Percentiles rank a stretch among this genome's conserved stretches.
phyloP scores from a whole-genome alignment of 2,888 invertebrate genomes.

The Hymenopus coronatus region DNA sequence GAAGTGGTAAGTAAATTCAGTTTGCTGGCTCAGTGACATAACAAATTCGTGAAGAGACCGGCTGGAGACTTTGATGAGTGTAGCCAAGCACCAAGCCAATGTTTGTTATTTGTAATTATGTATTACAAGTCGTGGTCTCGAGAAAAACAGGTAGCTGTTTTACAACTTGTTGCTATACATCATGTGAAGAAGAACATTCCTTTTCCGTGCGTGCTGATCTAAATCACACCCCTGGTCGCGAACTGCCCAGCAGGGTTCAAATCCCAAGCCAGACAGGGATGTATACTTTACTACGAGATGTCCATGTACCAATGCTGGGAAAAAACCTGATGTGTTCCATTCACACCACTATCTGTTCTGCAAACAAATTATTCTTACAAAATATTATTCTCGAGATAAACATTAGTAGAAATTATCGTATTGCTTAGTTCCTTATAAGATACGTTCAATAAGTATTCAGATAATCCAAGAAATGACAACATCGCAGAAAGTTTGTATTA shows the following conservation, averaged over 20 bases:
- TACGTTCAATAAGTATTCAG: too few species aligned
- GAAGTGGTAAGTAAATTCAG: background rate
- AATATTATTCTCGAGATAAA: too few species aligned
- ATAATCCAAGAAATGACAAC: too few species aligned
- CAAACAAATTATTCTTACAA: too few species aligned
- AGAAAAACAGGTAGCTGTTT: slow-evolving; percentile 28
- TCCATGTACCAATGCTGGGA: too few species aligned
- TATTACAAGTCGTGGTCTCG: slow-evolving; percentile 2
- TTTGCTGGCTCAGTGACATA: slow-evolving; percentile 1
- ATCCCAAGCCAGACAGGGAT: background rate
- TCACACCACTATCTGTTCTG: too few species aligned
- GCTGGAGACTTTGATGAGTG: slow-evolving; percentile 11
- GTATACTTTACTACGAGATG: too few species aligned
- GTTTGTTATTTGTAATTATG: slow-evolving; percentile 12
- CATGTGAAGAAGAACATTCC: background rate
- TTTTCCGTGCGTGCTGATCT: background rate
- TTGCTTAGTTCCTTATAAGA: too few species aligned
- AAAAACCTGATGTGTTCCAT: too few species aligned
- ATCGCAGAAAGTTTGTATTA: too few species aligned
- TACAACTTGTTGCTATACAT: slow-evolving; percentile 26
- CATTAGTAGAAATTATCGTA: too few species aligned
- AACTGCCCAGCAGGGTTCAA: background rate
- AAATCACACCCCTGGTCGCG: background rate
- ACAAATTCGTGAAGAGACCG: slow-evolving; percentile 15
- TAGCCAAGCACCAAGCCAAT: background rate